These are phyloP conservation scores for Taeniopygia guttata DNA, from an alignment of 2,797 vertebrate genomes.

Conservation along the genomic window DNA sequence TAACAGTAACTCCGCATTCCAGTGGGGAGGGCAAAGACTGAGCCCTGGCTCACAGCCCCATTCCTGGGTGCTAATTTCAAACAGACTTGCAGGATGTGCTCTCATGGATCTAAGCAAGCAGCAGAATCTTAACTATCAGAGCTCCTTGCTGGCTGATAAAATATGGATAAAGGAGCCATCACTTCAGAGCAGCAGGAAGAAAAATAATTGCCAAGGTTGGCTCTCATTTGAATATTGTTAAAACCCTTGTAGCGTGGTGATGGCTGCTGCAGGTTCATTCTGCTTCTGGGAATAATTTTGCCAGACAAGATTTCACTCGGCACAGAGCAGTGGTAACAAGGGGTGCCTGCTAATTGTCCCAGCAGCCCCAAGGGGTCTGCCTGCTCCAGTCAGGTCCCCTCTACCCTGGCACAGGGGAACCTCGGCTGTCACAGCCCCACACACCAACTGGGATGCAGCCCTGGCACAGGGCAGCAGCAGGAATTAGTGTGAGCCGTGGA, in stretches of 20 bases:
- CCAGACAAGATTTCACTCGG: background rate
- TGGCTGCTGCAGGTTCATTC: conserved; percentile 13
- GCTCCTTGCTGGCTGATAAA: conserved; percentile 59
- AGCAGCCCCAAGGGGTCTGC: background rate
- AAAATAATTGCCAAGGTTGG: conserved; percentile 68
- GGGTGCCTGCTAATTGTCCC: background rate
- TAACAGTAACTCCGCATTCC: background rate
- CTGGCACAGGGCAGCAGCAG: rapidly evolving
- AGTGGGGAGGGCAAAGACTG: rapidly evolving
- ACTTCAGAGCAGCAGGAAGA: conserved; percentile 62
- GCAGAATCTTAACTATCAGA: conserved; percentile 59
- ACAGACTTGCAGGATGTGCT: conserved; percentile 54
- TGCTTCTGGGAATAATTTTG: background rate
- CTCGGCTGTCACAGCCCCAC: rapidly evolving
- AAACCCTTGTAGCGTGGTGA: background rate
- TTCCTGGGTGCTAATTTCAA: conserved; percentile 27
- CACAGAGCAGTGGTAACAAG: background rate
- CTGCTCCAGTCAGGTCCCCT: background rate
- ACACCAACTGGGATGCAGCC: rapidly evolving
- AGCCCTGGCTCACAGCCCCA: background rate
- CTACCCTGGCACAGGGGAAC: rapidly evolving
- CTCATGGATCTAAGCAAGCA: conserved; percentile 35
- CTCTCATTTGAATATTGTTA: conserved; percentile 63
- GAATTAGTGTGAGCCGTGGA: rapidly evolving
- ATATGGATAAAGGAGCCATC: conserved; percentile 70